Evolutionary conservation across 2,797 vertebrate genomes (phyloP).

Genomic region (Linurgus olivaceus): DNA sequence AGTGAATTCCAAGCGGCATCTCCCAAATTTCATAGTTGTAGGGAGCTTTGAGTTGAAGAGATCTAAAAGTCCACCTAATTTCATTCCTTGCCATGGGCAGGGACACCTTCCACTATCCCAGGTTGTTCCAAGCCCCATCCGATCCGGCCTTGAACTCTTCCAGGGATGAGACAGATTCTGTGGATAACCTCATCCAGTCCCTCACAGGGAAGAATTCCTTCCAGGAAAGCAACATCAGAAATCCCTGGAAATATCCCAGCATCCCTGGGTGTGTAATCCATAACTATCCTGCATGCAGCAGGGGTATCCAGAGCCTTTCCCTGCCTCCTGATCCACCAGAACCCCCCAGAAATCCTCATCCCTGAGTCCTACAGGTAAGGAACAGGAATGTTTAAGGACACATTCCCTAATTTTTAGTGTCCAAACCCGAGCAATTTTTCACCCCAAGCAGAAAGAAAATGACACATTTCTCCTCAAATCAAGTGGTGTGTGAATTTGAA

Average conservation of each 20-base stretch:
- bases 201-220: background rate
- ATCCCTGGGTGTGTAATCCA: background rate
- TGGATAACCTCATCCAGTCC: background rate
- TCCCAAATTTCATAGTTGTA: fast-evolving
- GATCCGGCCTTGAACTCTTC: background rate
- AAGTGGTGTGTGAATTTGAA: background rate
- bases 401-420: background rate
- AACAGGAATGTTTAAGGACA: background rate
- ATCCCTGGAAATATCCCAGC: background rate
- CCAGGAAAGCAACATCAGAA: background rate
- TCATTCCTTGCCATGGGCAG: background rate
- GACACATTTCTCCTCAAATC: background rate
- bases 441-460: background rate
- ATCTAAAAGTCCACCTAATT: background rate
- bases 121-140: background rate
- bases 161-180: background rate
- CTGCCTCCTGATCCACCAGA: background rate
- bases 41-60: background rate
- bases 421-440: background rate
- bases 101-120: background rate
- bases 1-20: fast-evolving
- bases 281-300: fast-evolving
- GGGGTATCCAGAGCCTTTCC: background rate
- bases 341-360: background rate
- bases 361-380: background rate